Conservation (phyloP, 2,113 vertebrate species). For the Odontophorus gujanensis region DNA sequence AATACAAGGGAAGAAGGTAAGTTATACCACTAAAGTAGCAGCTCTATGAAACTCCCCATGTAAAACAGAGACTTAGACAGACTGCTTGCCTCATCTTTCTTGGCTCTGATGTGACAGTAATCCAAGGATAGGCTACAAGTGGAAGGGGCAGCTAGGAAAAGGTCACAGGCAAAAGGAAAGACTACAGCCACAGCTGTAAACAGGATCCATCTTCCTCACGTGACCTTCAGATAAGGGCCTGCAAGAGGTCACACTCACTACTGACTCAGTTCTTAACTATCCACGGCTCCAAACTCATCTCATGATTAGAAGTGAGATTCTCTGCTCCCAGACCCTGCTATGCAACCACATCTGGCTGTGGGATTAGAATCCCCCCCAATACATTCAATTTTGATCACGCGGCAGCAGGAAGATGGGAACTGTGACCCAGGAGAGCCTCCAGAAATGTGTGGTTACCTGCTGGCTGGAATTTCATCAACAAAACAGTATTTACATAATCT, state of each 20-base stretch:
- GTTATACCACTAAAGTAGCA: background rate
- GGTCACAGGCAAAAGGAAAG: background rate
- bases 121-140: background rate
- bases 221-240: background rate
- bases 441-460: background rate
- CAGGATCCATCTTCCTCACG: background rate
- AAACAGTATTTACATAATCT: background rate
- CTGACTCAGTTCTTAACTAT: background rate
- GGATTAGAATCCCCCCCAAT: background rate
- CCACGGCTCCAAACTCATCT: background rate
- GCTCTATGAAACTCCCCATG: background rate
- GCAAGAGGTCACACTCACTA: background rate
- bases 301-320: background rate
- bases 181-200: background rate
- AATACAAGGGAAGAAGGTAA: background rate
- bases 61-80: background rate
- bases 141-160: background rate
- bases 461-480: background rate
- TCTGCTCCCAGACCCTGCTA: background rate
- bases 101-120: background rate
- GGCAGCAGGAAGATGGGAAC: background rate
- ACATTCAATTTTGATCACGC: background rate
- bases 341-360: background rate
- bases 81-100: background rate
- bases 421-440: background rate